A percentile compares a stretch with the other conserved stretches of the same genome.
phyloP scores from a whole-genome alignment of 1,140 invertebrate species.

The Gonioctena quinquepunctata region DNA sequence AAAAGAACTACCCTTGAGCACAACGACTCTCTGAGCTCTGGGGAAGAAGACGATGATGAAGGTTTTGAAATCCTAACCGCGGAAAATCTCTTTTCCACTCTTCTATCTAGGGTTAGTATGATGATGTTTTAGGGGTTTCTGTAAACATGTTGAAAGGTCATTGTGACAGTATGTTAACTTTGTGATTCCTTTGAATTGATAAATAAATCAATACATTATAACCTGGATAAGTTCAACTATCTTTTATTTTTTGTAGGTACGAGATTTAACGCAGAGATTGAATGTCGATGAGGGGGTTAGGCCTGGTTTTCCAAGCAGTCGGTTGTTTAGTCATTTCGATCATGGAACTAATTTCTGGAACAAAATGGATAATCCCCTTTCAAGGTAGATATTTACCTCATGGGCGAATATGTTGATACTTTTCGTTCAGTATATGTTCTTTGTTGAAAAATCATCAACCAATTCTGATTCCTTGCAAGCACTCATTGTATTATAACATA shows the following conservation, averaged over 20 bases:
- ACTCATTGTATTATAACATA: conserved; percentile 44
- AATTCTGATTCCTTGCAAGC: conserved; percentile 42
- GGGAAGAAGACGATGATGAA: conserved; percentile 86
- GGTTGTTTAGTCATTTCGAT: conserved; percentile 56
- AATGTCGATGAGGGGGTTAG: conserved; percentile 75
- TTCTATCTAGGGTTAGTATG: conserved; percentile 76
- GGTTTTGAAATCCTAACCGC: conserved; percentile 88
- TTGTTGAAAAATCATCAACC: conserved; percentile 4
- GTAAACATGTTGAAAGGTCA: too few species aligned
- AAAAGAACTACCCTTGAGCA: conserved; percentile 68
- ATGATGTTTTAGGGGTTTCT: too few species aligned
- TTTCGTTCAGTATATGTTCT: too few species aligned
- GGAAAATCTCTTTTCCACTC: conserved; percentile 85
- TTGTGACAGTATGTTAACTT: too few species aligned
- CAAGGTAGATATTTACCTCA: conserved; percentile 38
- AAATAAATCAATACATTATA: not conserved
- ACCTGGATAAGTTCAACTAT: not conserved
- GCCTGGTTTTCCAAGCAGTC: conserved; percentile 62
- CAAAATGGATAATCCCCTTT: conserved; percentile 41
- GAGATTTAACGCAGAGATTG: conserved; percentile 79
- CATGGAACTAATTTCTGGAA: conserved; percentile 53
- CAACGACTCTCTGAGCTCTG: conserved; percentile 82
- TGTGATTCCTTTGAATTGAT: too few species aligned
- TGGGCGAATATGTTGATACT: too few species aligned
- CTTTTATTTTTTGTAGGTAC: conserved; percentile 64